Conservation (phyloP, 2,888 invertebrate genomes). For the Girardia tigrina region DNA sequence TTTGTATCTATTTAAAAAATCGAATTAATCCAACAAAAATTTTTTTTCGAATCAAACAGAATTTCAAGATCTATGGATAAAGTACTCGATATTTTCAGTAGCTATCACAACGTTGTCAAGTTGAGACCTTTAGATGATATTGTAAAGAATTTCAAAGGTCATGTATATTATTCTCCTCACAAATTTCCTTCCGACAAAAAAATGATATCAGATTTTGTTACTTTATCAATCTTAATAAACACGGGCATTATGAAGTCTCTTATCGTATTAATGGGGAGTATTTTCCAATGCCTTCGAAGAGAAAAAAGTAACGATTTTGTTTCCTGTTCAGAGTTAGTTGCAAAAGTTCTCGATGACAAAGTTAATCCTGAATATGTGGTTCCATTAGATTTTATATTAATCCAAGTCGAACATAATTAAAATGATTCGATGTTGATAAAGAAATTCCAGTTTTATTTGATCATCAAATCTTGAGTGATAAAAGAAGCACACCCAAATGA, state of each 20-base stretch:
- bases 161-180: conserved; percentile 12
- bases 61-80: not conserved
- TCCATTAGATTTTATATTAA: no score
- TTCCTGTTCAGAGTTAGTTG: not conserved
- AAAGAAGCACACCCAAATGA: no score
- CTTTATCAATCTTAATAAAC: no score
- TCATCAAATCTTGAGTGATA: no score
- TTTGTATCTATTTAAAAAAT: no score
- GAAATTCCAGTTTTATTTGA: not conserved
- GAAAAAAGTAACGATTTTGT: not conserved
- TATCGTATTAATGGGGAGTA: not conserved
- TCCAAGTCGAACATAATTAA: no score
- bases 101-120: not conserved
- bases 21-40: no score
- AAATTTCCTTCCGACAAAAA: not conserved
- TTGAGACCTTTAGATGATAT: not conserved
- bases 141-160: not conserved
- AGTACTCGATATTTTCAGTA: not conserved
- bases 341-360: not conserved
- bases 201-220: not conserved
- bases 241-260: no score
- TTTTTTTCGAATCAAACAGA: not conserved
- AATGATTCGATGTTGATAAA: not conserved
- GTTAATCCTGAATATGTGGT: not conserved
- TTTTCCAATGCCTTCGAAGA: not conserved